Evolutionary conservation across 1,140 invertebrate genomes (phyloP).

Genomic region (Parasteatoda tepidariorum): DNA sequence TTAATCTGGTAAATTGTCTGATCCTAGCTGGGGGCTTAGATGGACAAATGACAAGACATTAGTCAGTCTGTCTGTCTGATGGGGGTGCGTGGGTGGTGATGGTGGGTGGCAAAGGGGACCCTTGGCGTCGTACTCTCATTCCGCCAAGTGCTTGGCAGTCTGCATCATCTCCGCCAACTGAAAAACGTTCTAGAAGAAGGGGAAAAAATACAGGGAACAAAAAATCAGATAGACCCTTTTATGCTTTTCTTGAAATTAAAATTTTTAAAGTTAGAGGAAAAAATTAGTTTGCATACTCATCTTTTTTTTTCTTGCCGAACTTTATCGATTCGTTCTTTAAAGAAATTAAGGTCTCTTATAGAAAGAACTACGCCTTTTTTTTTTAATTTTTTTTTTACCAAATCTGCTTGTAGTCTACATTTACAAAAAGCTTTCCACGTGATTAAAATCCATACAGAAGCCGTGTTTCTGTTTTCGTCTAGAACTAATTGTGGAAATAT

Average conservation of each 20-base stretch:
- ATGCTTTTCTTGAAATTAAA: slow-evolving; percentile 30
- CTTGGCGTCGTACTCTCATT: slow-evolving; percentile 24
- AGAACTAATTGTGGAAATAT: too few species aligned
- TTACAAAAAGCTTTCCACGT: neutral
- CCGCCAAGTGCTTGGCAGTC: neutral
- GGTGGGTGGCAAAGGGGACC: neutral
- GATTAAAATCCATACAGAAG: neutral
- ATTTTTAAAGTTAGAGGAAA: neutral
- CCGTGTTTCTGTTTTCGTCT: too few species aligned
- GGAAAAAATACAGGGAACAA: neutral
- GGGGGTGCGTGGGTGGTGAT: neutral
- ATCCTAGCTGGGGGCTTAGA: slow-evolving; percentile 1
- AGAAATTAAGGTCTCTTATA: too few species aligned
- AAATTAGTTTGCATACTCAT: neutral
- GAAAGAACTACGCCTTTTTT: too few species aligned
- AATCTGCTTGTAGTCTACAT: too few species aligned
- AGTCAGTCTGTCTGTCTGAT: slow-evolving; percentile 27
- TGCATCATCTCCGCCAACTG: neutral
- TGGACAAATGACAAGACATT: slow-evolving; percentile 44
- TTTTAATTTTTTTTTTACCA: too few species aligned
- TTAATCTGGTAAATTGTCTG: slow-evolving; percentile 58
- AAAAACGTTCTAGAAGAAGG: neutral
- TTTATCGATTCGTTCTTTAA: too few species aligned
- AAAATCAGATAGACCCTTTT: neutral
- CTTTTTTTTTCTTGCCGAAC: neutral